Evolutionary conservation across 2,888 invertebrate species (phyloP).

Genomic region (Drosophila peninsularis): DNA sequence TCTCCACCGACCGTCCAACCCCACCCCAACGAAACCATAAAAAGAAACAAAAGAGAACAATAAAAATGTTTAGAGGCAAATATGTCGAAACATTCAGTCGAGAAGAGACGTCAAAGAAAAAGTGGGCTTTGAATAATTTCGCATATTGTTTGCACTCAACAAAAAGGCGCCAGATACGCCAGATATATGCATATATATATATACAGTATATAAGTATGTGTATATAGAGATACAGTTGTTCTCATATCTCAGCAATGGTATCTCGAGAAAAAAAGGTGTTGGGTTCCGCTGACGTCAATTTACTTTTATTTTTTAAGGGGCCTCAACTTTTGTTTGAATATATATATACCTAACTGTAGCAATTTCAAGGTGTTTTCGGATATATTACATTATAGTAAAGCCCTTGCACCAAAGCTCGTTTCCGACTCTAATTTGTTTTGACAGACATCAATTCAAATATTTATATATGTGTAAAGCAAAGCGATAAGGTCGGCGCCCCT

Average conservation of each 20-base stretch:
- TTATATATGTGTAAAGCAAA: conserved; percentile 1
- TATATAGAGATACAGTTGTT: conserved; percentile 44
- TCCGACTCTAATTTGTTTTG: conserved; percentile 45
- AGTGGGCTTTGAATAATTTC: conserved; percentile 68
- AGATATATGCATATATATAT: conserved; percentile 3
- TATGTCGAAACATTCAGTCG: conserved; percentile 40
- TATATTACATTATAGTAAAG: neutral
- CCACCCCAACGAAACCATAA: conserved; percentile 11
- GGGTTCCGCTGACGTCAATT: conserved; percentile 69
- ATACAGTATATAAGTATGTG: neutral
- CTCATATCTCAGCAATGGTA: conserved; percentile 48
- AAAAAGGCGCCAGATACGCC: conserved; percentile 42
- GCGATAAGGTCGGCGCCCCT: conserved; percentile 42
- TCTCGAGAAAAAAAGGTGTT: conserved; percentile 58
- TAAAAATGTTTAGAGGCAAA: conserved; percentile 25
- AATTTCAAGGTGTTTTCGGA: conserved; percentile 11
- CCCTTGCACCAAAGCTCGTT: conserved; percentile 10
- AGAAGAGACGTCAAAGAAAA: conserved; percentile 31
- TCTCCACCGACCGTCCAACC: neutral
- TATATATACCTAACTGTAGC: neutral
- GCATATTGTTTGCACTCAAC: conserved; percentile 69
- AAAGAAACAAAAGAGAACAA: conserved; percentile 20
- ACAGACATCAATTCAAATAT: conserved; percentile 19
- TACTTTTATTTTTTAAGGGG: conserved; percentile 7
- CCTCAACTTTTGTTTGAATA: conserved; percentile 4